Conservation (phyloP, 2,113 vertebrate species). For the Tachuris rubrigastra region DNA sequence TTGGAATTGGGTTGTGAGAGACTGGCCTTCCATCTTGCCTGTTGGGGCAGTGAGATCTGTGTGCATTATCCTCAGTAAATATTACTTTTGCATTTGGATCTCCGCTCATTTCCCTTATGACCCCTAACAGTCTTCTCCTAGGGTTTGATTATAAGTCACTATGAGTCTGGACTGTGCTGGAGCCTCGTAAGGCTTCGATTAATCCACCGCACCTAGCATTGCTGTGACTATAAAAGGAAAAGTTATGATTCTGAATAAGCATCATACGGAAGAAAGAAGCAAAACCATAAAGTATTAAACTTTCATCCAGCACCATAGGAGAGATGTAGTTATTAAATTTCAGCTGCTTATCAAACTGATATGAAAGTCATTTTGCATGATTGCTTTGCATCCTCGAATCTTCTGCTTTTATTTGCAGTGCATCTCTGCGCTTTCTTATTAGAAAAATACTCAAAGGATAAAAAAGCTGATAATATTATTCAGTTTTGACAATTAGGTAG, state of each 20-base stretch:
- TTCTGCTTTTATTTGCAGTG: constrained; percentile 82
- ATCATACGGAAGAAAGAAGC: constrained; percentile 69
- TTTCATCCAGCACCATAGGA: constrained; percentile 81
- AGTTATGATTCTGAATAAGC: constrained; percentile 72
- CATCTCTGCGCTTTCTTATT: constrained; percentile 81
- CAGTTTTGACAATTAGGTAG: constrained; percentile 84
- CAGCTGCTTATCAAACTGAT: constrained; percentile 86
- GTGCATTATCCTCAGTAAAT: constrained; percentile 27
- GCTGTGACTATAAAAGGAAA: constrained; percentile 68
- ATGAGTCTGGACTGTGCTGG: constrained; percentile 13
- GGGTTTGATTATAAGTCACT: neutral
- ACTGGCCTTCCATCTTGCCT: constrained; percentile 30
- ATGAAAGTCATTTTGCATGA: constrained; percentile 87
- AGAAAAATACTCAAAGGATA: constrained; percentile 86
- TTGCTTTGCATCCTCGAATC: constrained; percentile 82
- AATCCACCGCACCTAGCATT: constrained; percentile 62
- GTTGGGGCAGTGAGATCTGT: neutral
- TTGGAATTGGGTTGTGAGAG: neutral
- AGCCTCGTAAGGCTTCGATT: constrained; percentile 54
- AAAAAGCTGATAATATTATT: constrained; percentile 86
- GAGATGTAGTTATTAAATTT: constrained; percentile 87
- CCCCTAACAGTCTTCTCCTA: neutral
- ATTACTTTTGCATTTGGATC: constrained; percentile 31
- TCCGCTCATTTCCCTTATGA: constrained; percentile 36
- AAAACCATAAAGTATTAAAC: constrained; percentile 80